Percentiles rank a stretch among this genome's conserved stretches.
Conservation (phyloP, 2,797 vertebrate species). For the Schizopygopsis pylzovi region DNA sequence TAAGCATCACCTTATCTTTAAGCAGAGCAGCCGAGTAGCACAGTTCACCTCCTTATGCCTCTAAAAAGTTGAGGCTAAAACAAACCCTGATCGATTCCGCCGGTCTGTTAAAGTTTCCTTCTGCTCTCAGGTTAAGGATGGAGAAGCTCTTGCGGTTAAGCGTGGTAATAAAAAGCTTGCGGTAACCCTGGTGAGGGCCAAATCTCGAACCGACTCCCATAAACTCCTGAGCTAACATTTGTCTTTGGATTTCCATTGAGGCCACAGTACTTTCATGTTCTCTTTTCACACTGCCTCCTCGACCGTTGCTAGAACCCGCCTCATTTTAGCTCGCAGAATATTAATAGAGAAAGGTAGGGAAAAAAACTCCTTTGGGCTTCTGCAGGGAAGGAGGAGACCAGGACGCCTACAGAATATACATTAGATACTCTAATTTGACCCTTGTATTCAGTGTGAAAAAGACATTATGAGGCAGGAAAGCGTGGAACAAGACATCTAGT, state of each 20-base stretch:
- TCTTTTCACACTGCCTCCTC: conserved; percentile 44
- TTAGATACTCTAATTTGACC: conserved; percentile 40
- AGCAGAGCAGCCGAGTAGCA: background rate
- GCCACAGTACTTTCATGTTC: conserved; percentile 47
- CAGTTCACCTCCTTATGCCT: conserved; percentile 12
- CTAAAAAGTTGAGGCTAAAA: conserved; percentile 1
- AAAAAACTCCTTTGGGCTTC: conserved; percentile 16
- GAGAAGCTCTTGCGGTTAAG: conserved; percentile 1
- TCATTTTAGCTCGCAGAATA: conserved; percentile 52
- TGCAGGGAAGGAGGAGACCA: background rate
- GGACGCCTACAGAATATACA: conserved; percentile 45
- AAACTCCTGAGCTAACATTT: conserved; percentile 56
- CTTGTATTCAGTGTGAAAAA: conserved; percentile 36
- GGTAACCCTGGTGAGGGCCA: conserved; percentile 19
- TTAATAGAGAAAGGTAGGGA: conserved; percentile 45
- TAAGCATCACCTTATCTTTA: conserved; percentile 13
- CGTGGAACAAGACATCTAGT: background rate
- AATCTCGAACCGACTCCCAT: conserved; percentile 35
- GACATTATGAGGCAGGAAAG: conserved; percentile 10
- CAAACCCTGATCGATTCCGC: conserved; percentile 19
- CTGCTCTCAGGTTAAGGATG: background rate
- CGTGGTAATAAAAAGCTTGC: background rate
- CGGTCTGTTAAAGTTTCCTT: conserved; percentile 12
- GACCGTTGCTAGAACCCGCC: conserved; percentile 34
- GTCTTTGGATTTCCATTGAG: conserved; percentile 44